Conservation (phyloP, 1,140 invertebrate species). For the Drosophila suzukii region DNA sequence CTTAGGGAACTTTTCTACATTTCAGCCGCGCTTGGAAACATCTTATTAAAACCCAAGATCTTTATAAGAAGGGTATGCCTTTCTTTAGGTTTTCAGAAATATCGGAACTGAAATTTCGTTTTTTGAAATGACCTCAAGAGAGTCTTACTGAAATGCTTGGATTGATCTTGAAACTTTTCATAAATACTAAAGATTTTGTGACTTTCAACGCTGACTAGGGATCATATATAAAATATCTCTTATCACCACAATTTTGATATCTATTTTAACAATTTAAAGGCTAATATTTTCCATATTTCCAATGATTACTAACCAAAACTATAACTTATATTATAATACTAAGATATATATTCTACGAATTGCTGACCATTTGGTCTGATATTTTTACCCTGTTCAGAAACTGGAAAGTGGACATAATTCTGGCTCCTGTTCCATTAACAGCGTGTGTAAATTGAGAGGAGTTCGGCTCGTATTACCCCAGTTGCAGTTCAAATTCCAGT, state of each 20-base stretch:
- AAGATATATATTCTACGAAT: neutral
- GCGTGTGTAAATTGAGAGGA: conserved; percentile 54
- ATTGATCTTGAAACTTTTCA: neutral
- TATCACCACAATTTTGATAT: neutral
- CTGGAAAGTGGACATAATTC: conserved; percentile 19
- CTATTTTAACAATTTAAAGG: neutral
- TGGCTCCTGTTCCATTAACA: conserved; percentile 24
- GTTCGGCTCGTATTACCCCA: conserved; percentile 35
- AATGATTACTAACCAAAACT: too few species aligned
- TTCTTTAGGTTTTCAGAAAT: conserved; percentile 11
- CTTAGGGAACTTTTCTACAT: conserved; percentile 5
- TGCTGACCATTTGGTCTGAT: conserved; percentile 5
- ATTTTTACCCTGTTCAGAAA: neutral
- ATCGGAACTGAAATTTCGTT: neutral
- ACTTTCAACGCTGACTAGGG: conserved; percentile 59
- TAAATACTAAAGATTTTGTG: conserved; percentile 47
- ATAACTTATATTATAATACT: too few species aligned
- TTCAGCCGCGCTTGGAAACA: conserved; percentile 24
- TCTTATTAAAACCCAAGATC: neutral
- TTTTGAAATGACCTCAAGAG: conserved; percentile 4
- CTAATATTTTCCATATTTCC: too few species aligned
- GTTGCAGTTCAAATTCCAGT: neutral
- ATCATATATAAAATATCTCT: too few species aligned
- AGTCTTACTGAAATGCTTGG: neutral
- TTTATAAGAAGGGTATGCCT: neutral